Base-by-base conservation (phyloP, 2,888 invertebrate genomes). In the Linnaemya vulpina region DNA sequence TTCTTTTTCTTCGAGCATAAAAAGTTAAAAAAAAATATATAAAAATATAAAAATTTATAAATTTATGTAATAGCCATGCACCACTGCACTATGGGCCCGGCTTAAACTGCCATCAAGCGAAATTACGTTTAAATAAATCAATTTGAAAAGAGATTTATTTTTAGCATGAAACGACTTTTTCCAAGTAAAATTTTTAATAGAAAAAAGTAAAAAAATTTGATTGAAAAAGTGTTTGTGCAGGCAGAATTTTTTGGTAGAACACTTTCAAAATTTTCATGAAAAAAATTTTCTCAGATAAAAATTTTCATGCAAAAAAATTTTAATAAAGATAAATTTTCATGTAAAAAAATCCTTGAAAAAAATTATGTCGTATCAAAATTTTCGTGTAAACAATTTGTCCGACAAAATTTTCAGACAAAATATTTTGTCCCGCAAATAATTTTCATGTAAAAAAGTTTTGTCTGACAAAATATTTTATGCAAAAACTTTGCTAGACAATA, bases 11-110 rank as follows among this genome's bases (percentile, higher is more conserved):
- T 58, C 8, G 22, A 65, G 13, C 38, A 43, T 35, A 25, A 68
- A 81, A 40, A 43, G 22, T 30, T 25, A 46, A 62, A 55, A 55
- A 75, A 70, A 67, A n/a, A n/a, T n/a, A 43, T 35, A 25, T 62
- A 81, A 40, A 43, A 17, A n/a, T 25, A 46, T 53, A 55, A 55
- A 75, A 70, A 67, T 51, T 15, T 60, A 60, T n/a, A 58, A 82
- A 82, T 82, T 82, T 82, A 82, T 82, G 82, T 82, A 82, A 82
- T 77, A 82, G 5, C 25, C 38, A 76, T 20, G n/a, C 30, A 70
- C 4, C 13, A 43, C 43, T 38, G 11, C 70, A 70, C 75, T 17
- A 46, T 74, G 75, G 75, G 35, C 0, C 20, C 7, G 40, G 10
- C 35, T 8, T 11, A 49, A 67, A 67, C 15, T 38, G 9, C 10